Conservation (phyloP, 2,113 vertebrate species). For the Grallaria varia region DNA sequence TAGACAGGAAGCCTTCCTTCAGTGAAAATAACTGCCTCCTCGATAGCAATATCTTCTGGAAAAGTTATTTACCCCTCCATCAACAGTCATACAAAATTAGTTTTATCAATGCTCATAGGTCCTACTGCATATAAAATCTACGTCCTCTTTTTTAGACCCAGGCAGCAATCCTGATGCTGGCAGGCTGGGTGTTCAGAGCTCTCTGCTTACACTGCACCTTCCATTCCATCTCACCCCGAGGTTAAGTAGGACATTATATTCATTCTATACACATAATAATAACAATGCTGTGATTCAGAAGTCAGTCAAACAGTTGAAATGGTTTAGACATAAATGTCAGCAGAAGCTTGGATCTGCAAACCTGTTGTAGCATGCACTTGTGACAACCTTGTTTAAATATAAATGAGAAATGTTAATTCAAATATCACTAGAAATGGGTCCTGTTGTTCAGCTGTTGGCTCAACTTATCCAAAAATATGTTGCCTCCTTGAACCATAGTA, state of each 20-base stretch:
- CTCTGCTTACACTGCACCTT: neutral
- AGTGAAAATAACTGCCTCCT: no score
- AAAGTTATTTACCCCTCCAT: neutral
- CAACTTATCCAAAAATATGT: neutral
- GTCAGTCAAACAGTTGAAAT: neutral
- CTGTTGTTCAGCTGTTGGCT: neutral
- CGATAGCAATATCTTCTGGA: no score
- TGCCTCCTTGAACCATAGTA: neutral
- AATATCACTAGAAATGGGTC: neutral
- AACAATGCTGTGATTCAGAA: neutral
- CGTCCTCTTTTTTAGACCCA: neutral
- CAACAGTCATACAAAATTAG: neutral
- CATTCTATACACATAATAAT: neutral
- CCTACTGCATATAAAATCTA: neutral
- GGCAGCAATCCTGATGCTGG: neutral
- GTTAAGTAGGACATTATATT: neutral
- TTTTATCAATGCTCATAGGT: rapidly evolving
- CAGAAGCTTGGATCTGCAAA: neutral
- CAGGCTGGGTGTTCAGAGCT: neutral
- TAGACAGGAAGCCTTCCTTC: no score
- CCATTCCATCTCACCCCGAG: neutral
- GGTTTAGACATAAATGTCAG: neutral
- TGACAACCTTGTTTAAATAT: neutral
- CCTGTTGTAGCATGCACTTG: neutral
- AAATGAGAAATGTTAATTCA: neutral